These are phyloP conservation scores for Clarias gariepinus DNA, from an alignment of 2,113 vertebrate genomes.

Conservation along the genomic window DNA sequence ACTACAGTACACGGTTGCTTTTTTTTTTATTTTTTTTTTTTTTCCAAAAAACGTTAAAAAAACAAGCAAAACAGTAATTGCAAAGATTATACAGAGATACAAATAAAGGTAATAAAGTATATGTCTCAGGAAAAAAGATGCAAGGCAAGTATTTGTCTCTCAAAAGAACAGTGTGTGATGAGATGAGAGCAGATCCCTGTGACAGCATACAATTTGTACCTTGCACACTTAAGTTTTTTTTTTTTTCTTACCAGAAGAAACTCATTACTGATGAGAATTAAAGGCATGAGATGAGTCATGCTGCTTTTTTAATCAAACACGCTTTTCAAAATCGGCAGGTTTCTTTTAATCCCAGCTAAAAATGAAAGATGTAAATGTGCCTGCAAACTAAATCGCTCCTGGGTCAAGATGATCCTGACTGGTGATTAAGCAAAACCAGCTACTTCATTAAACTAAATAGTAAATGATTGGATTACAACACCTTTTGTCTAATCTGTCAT, in stretches of 20 bases:
- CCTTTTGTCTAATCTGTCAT: constrained; percentile 1
- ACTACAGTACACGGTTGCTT: neutral
- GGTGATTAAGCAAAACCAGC: constrained; percentile 27
- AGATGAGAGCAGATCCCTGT: neutral
- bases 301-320: constrained; percentile 32
- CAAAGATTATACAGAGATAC: neutral
- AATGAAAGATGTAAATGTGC: constrained; percentile 3
- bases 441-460: constrained; percentile 37
- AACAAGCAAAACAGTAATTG: neutral
- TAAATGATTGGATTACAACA: constrained; percentile 33
- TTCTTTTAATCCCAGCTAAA: constrained; percentile 35
- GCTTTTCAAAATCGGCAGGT: constrained; percentile 9
- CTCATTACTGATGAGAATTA: neutral
- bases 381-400: neutral
- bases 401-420: constrained; percentile 31
- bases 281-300: constrained; percentile 17
- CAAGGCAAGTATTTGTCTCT: neutral
- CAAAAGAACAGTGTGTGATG: constrained; percentile 15
- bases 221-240: neutral
- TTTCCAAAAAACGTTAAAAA: no score
- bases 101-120: neutral
- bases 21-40: neutral
- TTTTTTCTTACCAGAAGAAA: neutral
- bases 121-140: constrained; percentile 4
- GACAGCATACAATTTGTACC: neutral